Evolutionary conservation across 2,888 invertebrate species (phyloP).

Genomic region (Gortyna flavago): DNA sequence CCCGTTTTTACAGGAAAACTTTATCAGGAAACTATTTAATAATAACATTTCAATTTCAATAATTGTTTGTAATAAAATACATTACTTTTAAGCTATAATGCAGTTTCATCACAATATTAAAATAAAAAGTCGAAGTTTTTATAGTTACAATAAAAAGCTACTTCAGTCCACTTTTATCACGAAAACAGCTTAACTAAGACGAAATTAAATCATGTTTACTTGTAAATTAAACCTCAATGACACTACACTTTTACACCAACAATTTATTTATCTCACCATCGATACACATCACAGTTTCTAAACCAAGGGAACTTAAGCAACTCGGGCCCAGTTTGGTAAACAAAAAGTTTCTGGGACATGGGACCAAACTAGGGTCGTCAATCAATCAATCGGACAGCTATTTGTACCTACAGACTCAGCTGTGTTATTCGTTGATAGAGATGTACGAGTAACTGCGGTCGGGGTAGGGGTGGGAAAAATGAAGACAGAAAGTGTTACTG

Average conservation of each 20-base stretch:
- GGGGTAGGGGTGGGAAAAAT: not conserved
- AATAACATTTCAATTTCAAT: too few relatives aligned
- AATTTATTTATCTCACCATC: slow-evolving; percentile 54
- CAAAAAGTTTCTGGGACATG: slow-evolving; percentile 79
- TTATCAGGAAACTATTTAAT: not conserved
- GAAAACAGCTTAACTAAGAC: not conserved
- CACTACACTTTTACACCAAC: slow-evolving; percentile 27
- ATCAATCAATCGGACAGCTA: slow-evolving; percentile 78
- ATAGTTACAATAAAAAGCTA: not conserved
- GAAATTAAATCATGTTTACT: not conserved
- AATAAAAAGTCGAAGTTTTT: too few relatives aligned
- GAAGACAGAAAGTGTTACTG: not conserved
- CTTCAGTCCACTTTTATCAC: not conserved
- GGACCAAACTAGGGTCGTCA: slow-evolving; percentile 76
- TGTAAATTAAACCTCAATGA: slow-evolving; percentile 40
- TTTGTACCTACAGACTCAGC: slow-evolving; percentile 70
- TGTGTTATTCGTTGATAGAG: slow-evolving; percentile 42
- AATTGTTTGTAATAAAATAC: too few relatives aligned
- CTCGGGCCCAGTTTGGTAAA: slow-evolving; percentile 70
- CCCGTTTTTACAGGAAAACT: not conserved
- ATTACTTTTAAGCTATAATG: too few relatives aligned
- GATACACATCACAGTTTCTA: slow-evolving; percentile 57
- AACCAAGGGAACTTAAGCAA: slow-evolving; percentile 65
- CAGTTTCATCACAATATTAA: too few relatives aligned
- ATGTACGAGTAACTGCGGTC: slow-evolving; percentile 34